Conservation (phyloP, 2,888 invertebrate species). For the Ormyrus nitidulus region DNA sequence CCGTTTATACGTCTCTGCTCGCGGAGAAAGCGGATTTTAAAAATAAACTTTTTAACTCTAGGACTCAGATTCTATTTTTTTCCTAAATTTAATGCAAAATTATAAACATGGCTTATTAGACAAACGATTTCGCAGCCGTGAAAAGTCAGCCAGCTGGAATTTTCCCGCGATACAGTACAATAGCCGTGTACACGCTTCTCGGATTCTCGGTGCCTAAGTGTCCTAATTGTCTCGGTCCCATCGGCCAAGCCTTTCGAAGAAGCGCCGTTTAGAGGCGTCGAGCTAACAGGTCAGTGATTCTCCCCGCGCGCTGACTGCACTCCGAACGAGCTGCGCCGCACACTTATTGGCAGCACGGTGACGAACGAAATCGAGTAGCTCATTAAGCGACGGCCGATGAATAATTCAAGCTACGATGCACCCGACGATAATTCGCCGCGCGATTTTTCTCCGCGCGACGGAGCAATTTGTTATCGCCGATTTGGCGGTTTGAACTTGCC, state of each 20-base stretch:
- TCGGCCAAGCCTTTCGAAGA: constrained; percentile 21
- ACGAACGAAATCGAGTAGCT: constrained; percentile 40
- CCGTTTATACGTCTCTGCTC: no score
- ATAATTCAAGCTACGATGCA: constrained; percentile 21
- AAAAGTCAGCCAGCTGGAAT: no score
- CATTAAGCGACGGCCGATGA: constrained; percentile 29
- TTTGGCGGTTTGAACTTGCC: constrained; percentile 10
- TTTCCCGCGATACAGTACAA: not conserved
- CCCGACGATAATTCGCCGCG: not conserved
- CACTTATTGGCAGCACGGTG: not conserved
- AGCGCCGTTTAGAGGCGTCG: constrained; percentile 28
- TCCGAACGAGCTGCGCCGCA: not conserved
- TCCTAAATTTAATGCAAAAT: no score
- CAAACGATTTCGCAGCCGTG: no score
- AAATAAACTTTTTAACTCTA: no score
- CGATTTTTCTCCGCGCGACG: not conserved
- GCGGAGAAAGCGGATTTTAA: no score
- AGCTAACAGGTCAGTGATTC: constrained; percentile 35
- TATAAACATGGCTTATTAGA: no score
- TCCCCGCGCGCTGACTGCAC: not conserved
- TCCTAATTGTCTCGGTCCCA: constrained; percentile 42
- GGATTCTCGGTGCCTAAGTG: constrained; percentile 16
- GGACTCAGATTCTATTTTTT: no score
- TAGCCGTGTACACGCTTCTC: not conserved
- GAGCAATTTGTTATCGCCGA: constrained; percentile 33